Percentiles rank a stretch among this genome's conserved stretches.
These are phyloP conservation scores for Cremastinae sp. DNA, from an alignment of 2,888 invertebrate species.

Conservation along the genomic window DNA sequence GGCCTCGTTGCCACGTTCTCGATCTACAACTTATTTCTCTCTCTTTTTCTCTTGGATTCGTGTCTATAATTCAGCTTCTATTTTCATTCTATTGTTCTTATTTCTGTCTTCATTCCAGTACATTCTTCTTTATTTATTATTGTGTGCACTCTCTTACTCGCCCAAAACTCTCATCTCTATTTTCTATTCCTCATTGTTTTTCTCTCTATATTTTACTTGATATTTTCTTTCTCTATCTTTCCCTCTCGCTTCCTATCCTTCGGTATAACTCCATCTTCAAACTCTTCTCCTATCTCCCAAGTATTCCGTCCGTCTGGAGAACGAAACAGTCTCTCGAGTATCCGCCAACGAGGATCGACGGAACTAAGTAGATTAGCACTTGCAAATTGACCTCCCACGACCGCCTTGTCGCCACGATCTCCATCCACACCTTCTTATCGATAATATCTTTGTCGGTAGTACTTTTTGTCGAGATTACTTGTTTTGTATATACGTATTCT, in stretches of 20 bases:
- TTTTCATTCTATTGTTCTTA: no score
- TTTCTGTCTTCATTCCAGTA: slow-evolving; percentile 18
- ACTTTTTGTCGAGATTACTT: no score
- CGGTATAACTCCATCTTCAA: not conserved
- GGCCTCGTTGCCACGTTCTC: slow-evolving; percentile 21
- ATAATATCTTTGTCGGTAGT: not conserved
- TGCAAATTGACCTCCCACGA: slow-evolving; percentile 51
- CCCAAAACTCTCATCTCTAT: slow-evolving; percentile 7
- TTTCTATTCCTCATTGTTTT: not conserved
- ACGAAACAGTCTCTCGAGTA: slow-evolving; percentile 11
- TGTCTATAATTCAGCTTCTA: slow-evolving; percentile 7
- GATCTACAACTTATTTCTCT: not conserved
- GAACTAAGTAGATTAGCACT: slow-evolving; percentile 55
- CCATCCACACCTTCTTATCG: not conserved
- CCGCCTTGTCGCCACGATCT: slow-evolving; percentile 3
- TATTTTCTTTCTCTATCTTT: not conserved
- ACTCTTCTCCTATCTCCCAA: slow-evolving; percentile 2
- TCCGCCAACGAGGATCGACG: slow-evolving; percentile 46
- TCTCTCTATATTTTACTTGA: not conserved
- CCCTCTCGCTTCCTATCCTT: not conserved
- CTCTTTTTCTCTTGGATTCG: not conserved
- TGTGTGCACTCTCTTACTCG: not conserved
- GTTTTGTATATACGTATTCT: no score
- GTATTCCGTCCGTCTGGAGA: slow-evolving; percentile 6
- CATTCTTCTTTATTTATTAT: no score